Percentiles rank a stretch among this genome's conserved stretches.
phyloP scores from a whole-genome alignment of 2,888 invertebrate genomes.

The Ceriagrion tenellum region DNA sequence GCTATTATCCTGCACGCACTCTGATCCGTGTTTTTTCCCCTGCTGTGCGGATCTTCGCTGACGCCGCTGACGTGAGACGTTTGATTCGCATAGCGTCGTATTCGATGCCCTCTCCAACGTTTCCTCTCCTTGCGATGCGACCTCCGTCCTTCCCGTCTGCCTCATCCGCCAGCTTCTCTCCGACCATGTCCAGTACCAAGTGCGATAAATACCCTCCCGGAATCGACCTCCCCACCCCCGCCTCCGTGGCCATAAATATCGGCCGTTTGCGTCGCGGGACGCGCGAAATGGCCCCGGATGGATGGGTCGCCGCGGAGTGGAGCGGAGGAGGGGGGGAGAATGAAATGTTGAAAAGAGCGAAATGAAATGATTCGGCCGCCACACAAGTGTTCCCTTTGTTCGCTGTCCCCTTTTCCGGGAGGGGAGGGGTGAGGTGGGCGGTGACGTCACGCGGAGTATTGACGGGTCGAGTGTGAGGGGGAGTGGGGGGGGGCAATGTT shows the following conservation, averaged over 20 bases:
- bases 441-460: slow-evolving; percentile 19
- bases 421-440: background rate
- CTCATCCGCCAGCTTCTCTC: too few relatives aligned
- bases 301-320: background rate
- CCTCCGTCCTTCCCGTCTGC: too few relatives aligned
- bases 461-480: background rate
- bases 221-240: background rate
- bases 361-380: background rate
- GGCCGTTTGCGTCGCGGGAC: background rate
- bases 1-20: too few relatives aligned
- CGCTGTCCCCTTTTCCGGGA: background rate
- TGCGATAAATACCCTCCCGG: background rate
- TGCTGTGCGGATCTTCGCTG: too few relatives aligned
- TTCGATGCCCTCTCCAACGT: too few relatives aligned
- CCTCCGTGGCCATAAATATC: background rate
- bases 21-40: too few relatives aligned
- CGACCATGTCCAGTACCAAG: background rate
- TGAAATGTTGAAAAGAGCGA: too few relatives aligned
- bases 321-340: background rate
- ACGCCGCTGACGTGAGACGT: too few relatives aligned
- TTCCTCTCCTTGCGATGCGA: too few relatives aligned
- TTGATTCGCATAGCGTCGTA: too few relatives aligned
- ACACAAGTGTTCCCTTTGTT: slow-evolving; percentile 37
- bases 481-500: background rate
- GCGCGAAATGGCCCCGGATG: background rate